These are phyloP conservation scores for Sphecodes monilicornis DNA, from an alignment of 2,888 invertebrate species.

Conservation along the genomic window DNA sequence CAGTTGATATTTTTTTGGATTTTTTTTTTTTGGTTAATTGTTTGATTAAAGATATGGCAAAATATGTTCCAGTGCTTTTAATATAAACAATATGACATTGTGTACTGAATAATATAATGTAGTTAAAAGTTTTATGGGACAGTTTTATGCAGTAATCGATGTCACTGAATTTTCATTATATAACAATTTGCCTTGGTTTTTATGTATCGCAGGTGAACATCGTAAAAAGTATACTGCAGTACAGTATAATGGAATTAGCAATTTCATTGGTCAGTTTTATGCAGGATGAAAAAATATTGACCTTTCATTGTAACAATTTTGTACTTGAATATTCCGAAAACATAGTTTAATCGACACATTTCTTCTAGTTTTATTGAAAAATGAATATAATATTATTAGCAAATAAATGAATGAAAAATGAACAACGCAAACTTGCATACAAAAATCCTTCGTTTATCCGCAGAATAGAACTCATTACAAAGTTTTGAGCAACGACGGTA, in stretches of 20 bases:
- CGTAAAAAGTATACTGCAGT: background rate
- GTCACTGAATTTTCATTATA: background rate
- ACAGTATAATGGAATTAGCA: background rate
- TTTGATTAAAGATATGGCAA: no score
- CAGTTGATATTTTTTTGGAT: no score
- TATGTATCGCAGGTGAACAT: background rate
- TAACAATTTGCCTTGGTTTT: background rate
- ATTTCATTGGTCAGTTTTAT: background rate
- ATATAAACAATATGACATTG: background rate
- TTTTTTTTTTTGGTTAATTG: no score
- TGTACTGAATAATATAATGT: background rate
- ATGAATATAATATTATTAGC: background rate
- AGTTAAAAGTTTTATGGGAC: background rate
- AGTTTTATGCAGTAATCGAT: background rate
- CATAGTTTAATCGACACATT: background rate
- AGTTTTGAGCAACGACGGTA: background rate
- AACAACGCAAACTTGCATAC: no score
- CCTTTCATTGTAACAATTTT: background rate
- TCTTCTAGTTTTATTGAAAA: background rate
- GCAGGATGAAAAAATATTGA: no score
- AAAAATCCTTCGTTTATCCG: background rate
- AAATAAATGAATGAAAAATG: no score
- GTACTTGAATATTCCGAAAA: background rate
- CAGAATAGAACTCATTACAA: background rate
- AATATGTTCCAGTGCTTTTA: background rate